Percentiles rank a stretch among this genome's conserved stretches.
Conservation (phyloP, 2,113 vertebrate genomes). For the Phalacrocorax aristotelis region DNA sequence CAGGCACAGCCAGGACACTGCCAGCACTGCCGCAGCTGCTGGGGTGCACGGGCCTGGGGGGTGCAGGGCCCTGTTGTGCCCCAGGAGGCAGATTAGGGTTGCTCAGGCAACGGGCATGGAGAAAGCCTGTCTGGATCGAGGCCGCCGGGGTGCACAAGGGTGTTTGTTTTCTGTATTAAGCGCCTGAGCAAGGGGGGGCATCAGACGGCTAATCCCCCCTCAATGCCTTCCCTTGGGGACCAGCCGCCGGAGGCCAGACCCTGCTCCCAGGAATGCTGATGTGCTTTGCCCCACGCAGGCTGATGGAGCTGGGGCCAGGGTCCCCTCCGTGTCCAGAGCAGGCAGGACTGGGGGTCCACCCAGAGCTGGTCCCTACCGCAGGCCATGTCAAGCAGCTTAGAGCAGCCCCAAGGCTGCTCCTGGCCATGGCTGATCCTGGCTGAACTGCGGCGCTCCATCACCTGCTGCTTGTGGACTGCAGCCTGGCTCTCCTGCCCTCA, state of each 20-base stretch:
- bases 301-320: not conserved
- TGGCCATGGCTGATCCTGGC: fast-evolving
- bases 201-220: slow-evolving; percentile 59
- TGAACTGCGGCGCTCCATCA: fast-evolving
- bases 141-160: slow-evolving; percentile 23
- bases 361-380: not conserved
- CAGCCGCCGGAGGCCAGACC: not conserved
- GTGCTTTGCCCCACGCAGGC: not conserved
- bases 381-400: fast-evolving
- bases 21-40: not conserved
- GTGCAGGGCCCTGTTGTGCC: not conserved
- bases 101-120: slow-evolving; percentile 45
- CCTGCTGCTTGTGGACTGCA: not conserved
- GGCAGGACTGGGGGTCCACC: not conserved
- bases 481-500: not conserved
- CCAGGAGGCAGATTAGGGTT: slow-evolving; percentile 43
- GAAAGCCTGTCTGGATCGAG: slow-evolving; percentile 35
- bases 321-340: not conserved
- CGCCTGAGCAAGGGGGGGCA: slow-evolving; percentile 3
- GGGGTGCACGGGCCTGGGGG: not conserved
- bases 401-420: not conserved
- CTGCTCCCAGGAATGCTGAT: slow-evolving; percentile 64
- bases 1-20: not conserved
- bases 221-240: slow-evolving; percentile 19
- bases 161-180: slow-evolving; percentile 63